A percentile compares a stretch with the other conserved stretches of the same genome.
Evolutionary conservation across 92 coral and sea anemone genomes (phyloP).

Genomic region (Bergia puertoricense): DNA sequence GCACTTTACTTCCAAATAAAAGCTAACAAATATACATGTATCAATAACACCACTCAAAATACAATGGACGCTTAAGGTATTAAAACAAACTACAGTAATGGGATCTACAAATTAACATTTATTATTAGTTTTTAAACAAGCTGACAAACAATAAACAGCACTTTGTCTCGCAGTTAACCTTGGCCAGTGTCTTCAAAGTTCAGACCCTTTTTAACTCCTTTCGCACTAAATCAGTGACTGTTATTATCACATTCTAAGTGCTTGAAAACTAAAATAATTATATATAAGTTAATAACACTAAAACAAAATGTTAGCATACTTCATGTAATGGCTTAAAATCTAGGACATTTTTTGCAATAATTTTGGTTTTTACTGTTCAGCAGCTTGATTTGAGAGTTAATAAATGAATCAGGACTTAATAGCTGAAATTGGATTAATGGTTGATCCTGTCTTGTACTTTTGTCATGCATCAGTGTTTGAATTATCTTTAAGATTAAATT

Average conservation of each 20-base stretch:
- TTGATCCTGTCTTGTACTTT: not conserved
- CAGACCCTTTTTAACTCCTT: not conserved
- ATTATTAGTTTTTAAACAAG: too few relatives aligned
- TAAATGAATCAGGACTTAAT: too few relatives aligned
- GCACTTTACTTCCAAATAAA: too few relatives aligned
- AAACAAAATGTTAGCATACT: not conserved
- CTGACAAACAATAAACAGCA: not conserved
- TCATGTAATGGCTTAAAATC: too few relatives aligned
- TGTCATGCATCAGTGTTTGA: not conserved
- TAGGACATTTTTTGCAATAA: not conserved
- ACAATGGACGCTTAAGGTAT: too few relatives aligned
- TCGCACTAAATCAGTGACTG: not conserved
- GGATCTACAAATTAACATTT: too few relatives aligned
- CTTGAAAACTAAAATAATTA: not conserved
- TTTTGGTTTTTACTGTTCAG: not conserved
- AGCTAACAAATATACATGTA: too few relatives aligned
- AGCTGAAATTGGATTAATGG: not conserved
- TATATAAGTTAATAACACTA: not conserved
- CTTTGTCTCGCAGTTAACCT: not conserved
- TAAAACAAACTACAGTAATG: too few relatives aligned
- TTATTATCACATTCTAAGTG: not conserved
- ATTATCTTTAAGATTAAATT: too few relatives aligned
- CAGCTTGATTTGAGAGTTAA: not conserved
- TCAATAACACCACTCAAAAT: too few relatives aligned
- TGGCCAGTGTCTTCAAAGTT: not conserved